Base-by-base conservation (phyloP, 23 tunicate species). In the Trididemnum nubilum region DNA sequence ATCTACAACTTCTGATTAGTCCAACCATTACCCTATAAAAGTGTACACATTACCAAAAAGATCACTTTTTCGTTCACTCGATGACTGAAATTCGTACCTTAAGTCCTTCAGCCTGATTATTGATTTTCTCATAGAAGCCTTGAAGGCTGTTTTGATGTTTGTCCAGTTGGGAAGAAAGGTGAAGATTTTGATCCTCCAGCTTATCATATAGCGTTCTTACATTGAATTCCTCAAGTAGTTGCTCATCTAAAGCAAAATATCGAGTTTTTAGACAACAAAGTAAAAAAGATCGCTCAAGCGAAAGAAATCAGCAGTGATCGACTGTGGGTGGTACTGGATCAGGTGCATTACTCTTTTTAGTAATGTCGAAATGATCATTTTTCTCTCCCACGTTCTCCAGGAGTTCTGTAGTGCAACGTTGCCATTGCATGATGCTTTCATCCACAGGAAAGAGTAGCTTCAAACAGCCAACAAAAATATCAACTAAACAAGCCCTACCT, bases 141-240 rank as follows among this genome's bases (percentile, higher is more conserved):
- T 81, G 83, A 71, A 96, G 57, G 34, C 86, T 81, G 64, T 87
- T 84, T 77, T 90, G 92, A 60, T 96, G 99, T 40, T 84, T 85
- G 29, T 82, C 72, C 69, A 96, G 72, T 72, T 91, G 96, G 0
- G 99, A 91, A 0, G 91, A 60, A 4, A 96, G 58, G 60, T 96
- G 97, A 0, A 96, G 88, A 81, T 91, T 96, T 71, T 96, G 99
- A 77, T 96, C 99, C 76, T 96, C 99, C 76, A 96, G 82, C 63
- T 88, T 87, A 71, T 96, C 99, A 58, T 91, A 96, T 64, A 96
- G 65, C 24, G 96, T 92, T 31, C 89, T 80, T 27, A 92, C 92
- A 37, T 87, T 96, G 78, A 96, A 86, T 59, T 87, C 94, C 65
- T 96, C 99, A 32, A 87, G 90, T 1, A 90, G 54, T 33, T 75